Conservation (phyloP, 2,797 vertebrate genomes). For the Sebastolobus alascanus region DNA sequence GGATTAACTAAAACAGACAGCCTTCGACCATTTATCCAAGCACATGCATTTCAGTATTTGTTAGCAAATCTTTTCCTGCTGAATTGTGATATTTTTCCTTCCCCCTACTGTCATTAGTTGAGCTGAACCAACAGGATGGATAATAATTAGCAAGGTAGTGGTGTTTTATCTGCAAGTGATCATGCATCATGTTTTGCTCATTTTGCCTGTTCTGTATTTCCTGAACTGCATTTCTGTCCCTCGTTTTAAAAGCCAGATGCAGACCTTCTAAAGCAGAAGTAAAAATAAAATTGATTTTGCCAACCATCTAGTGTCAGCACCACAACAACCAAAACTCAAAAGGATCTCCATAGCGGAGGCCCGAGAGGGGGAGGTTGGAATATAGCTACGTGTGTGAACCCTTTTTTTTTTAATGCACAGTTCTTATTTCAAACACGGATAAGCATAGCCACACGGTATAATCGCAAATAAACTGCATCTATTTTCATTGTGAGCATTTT, state of each 20-base stretch:
- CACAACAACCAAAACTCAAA: slow-evolving; percentile 32
- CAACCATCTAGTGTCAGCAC: slow-evolving; percentile 23
- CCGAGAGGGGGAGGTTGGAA: neutral
- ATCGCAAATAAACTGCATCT: slow-evolving; percentile 75
- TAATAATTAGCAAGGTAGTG: neutral
- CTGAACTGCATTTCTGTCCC: neutral
- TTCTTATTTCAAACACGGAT: slow-evolving; percentile 67
- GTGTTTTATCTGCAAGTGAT: slow-evolving; percentile 13
- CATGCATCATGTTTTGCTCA: neutral
- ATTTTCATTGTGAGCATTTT: slow-evolving; percentile 66
- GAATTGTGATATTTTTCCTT: neutral
- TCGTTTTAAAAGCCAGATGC: slow-evolving; percentile 20
- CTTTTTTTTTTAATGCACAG: slow-evolving; percentile 52
- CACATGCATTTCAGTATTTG: slow-evolving; percentile 10
- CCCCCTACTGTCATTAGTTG: neutral
- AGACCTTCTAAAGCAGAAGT: slow-evolving; percentile 1
- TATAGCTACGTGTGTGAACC: slow-evolving; percentile 13
- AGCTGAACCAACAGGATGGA: neutral
- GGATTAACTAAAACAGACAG: slow-evolving; percentile 21
- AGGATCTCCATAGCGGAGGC: slow-evolving; percentile 4
- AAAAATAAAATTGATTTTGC: slow-evolving; percentile 12
- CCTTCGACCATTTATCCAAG: slow-evolving; percentile 14
- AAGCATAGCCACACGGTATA: slow-evolving; percentile 66
- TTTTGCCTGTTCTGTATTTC: slow-evolving; percentile 9
- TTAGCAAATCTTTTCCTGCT: neutral